phyloP scores from a whole-genome alignment of 2,113 vertebrate genomes.

The Catagonus wagneri region DNA sequence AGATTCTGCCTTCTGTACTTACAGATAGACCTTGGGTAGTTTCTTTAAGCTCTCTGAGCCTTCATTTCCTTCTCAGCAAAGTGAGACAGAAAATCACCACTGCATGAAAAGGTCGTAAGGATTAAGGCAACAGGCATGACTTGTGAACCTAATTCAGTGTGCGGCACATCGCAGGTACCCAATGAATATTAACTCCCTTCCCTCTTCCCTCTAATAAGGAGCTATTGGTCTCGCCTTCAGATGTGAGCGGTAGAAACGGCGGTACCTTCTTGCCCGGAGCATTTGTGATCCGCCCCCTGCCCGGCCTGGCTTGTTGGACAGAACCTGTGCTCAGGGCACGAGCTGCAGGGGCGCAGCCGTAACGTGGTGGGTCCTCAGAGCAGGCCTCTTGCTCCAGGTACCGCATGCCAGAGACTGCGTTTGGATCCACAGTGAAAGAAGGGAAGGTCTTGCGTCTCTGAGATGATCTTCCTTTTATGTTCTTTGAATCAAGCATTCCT shows the following conservation, averaged over 20 bases:
- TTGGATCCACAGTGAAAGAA: not conserved
- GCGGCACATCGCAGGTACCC: not conserved
- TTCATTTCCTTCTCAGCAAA: slow-evolving; percentile 35
- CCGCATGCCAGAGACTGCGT: not conserved
- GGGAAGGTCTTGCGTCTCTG: not conserved
- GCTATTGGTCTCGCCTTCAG: not conserved
- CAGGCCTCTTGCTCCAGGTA: not conserved
- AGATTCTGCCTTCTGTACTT: slow-evolving; percentile 19
- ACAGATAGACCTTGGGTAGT: not conserved
- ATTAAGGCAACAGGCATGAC: not conserved
- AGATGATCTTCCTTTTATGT: slow-evolving; percentile 52
- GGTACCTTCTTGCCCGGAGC: not conserved
- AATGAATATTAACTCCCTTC: not conserved
- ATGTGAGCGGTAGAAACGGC: not conserved
- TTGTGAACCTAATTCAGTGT: not conserved
- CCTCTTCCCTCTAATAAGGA: not conserved
- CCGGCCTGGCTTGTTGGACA: not conserved
- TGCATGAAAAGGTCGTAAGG: not conserved
- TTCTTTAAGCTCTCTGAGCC: not conserved
- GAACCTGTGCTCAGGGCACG: not conserved
- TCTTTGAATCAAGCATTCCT: slow-evolving; percentile 51
- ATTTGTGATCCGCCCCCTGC: not conserved
- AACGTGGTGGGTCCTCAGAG: not conserved
- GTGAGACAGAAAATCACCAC: not conserved
- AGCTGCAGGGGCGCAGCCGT: not conserved